Evolutionary conservation across 30 jellyfish, hydroid and myxozoan species (phyloP).

Genomic region (Nemopilema nomurai): DNA sequence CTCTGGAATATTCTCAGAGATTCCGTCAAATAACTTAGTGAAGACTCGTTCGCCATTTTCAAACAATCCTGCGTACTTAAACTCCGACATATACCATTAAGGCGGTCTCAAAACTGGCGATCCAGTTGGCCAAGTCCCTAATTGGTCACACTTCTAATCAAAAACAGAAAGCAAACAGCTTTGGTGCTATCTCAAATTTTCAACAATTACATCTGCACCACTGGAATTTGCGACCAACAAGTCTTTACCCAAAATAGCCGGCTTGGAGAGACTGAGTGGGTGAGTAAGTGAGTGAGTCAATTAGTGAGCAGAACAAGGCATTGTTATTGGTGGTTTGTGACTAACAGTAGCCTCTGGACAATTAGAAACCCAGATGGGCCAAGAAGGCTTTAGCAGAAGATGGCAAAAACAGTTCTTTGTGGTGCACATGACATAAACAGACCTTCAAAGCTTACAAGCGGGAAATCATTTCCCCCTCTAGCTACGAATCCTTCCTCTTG

Average conservation of each 20-base stretch:
- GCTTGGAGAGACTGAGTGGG: background rate
- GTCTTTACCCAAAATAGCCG: background rate
- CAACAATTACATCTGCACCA: too few relatives aligned
- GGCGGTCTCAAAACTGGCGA: too few relatives aligned
- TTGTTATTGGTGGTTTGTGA: background rate
- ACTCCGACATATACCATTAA: too few relatives aligned
- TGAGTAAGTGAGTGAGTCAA: background rate
- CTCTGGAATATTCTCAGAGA: too few relatives aligned
- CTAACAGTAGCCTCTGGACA: background rate
- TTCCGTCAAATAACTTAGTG: too few relatives aligned
- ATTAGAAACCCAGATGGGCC: background rate
- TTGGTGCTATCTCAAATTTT: too few relatives aligned
- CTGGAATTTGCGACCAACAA: background rate
- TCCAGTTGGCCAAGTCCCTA: too few relatives aligned
- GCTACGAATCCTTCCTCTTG: background rate
- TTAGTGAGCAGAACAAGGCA: background rate
- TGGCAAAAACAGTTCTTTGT: background rate
- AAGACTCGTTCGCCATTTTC: too few relatives aligned
- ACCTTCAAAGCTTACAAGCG: background rate
- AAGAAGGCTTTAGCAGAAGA: background rate
- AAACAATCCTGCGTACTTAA: too few relatives aligned
- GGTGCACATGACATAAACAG: background rate
- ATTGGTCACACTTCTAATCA: too few relatives aligned
- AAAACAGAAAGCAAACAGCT: too few relatives aligned
- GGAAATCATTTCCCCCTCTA: background rate